Conservation (phyloP, 2,113 vertebrate genomes). For the Trinectes maculatus region DNA sequence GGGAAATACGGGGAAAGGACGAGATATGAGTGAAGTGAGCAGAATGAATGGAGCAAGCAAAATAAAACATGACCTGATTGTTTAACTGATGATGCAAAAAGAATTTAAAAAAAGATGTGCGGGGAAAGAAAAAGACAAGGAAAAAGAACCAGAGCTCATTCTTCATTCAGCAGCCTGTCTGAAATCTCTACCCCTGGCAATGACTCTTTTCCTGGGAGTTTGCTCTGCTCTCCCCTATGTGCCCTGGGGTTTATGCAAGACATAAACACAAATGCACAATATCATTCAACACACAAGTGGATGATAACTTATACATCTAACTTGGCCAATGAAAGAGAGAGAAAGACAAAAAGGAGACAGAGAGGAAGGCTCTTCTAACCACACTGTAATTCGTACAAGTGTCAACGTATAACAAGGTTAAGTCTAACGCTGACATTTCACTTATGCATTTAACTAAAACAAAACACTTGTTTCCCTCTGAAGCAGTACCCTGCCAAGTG, state of each 20-base stretch:
- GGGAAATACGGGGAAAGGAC: neutral
- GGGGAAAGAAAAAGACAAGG: neutral
- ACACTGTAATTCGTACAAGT: slow-evolving; percentile 14
- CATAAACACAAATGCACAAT: slow-evolving; percentile 63
- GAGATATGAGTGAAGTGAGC: slow-evolving; percentile 12
- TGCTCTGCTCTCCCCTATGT: slow-evolving; percentile 38
- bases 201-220: slow-evolving; percentile 57
- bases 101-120: slow-evolving; percentile 20
- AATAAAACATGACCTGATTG: slow-evolving; percentile 18
- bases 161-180: slow-evolving; percentile 57
- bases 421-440: slow-evolving; percentile 36
- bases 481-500: slow-evolving; percentile 15
- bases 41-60: slow-evolving; percentile 4
- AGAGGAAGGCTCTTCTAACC: neutral
- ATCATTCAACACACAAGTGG: slow-evolving; percentile 60
- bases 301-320: slow-evolving; percentile 43
- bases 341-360: slow-evolving; percentile 4
- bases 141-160: slow-evolving; percentile 20
- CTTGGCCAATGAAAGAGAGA: slow-evolving; percentile 1
- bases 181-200: slow-evolving; percentile 44
- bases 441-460: slow-evolving; percentile 36
- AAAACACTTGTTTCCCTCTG: slow-evolving; percentile 43
- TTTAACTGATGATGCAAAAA: slow-evolving; percentile 45
- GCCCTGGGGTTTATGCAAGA: slow-evolving; percentile 53
- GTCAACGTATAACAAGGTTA: slow-evolving; percentile 30